These are phyloP conservation scores for Ammospiza caudacuta DNA, from an alignment of 2,113 vertebrate species.

Conservation along the genomic window DNA sequence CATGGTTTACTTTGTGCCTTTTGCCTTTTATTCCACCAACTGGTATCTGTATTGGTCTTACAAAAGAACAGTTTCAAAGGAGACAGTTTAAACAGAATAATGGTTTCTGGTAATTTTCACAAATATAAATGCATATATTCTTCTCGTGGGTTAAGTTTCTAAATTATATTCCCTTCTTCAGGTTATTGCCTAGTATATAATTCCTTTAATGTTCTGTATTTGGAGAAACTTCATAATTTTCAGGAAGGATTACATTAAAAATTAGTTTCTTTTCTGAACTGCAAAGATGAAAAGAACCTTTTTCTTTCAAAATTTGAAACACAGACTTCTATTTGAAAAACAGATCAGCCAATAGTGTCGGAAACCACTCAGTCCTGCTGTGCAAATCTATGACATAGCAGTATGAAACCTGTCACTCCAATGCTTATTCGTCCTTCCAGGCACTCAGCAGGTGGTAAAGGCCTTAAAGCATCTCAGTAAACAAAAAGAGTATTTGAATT, in stretches of 20 bases:
- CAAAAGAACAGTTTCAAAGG: neutral
- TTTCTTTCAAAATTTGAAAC: neutral
- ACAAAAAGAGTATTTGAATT: neutral
- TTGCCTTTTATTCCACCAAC: neutral
- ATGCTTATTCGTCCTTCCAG: neutral
- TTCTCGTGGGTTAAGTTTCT: neutral
- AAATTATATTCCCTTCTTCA: neutral
- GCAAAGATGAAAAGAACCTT: neutral
- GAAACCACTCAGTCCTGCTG: neutral
- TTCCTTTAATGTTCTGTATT: neutral
- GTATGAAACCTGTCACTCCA: neutral
- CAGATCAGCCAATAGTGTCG: neutral
- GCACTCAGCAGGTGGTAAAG: neutral
- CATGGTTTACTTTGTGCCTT: neutral
- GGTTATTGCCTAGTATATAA: neutral
- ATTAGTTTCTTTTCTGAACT: neutral
- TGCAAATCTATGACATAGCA: neutral
- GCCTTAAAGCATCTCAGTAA: neutral
- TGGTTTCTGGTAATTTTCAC: neutral
- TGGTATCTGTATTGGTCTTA: neutral
- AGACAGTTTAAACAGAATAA: neutral
- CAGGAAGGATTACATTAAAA: neutral
- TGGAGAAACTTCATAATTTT: slow-evolving; percentile 18
- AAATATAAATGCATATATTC: neutral
- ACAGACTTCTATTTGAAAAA: neutral